Base-by-base conservation (phyloP, 1,140 invertebrate species). In the Holotrichia oblita region DNA sequence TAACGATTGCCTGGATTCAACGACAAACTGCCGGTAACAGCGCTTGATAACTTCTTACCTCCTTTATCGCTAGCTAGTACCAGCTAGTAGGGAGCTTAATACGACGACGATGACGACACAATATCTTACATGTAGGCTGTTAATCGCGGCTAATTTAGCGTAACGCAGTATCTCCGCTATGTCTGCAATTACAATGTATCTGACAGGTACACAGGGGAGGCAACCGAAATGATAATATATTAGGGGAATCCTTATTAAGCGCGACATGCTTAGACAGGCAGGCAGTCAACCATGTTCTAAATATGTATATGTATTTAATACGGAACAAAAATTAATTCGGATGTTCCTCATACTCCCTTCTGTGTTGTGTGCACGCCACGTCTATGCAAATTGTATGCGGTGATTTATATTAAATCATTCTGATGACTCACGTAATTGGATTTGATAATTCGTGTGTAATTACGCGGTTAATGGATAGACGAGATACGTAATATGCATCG, bases 341-440 rank as follows among this genome's bases (percentile, higher is more conserved):
- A 69, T 27, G 22, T 69, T 69, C 61, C 61, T 22, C 3, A 22
- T 22, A 17, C 6, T 17, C 48, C 17, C 14, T 17, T 17, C 48
- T 6, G 22, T 7, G 61, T 69, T 34, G n/a, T 20, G 59, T 24
- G 3, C 27, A 4, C 61, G 48, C 17, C 48, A 6, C 48, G 12
- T 55, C 22, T 69, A 34, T 69, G 61, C 61, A 69, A 69, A 69
- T 69, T 69, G 48, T 55, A 55, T 6, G 61, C 20, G 61, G 61
- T 69, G 61, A 69, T 69, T 69, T 69, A 69, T 69, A 69, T 69
- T 69, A 69, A 69, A 69, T 69, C 61, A 69, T 69, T 69, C 61
- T 69, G 61, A 69, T 69, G 61, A 69, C 61, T 69, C 22, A 17
- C 61, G 20, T 69, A 69, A 69, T 69, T 69, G 61, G 61, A 69